These are phyloP conservation scores for Acrocyrtus sp. DNA, from an alignment of 2,888 invertebrate species.

Conservation along the genomic window DNA sequence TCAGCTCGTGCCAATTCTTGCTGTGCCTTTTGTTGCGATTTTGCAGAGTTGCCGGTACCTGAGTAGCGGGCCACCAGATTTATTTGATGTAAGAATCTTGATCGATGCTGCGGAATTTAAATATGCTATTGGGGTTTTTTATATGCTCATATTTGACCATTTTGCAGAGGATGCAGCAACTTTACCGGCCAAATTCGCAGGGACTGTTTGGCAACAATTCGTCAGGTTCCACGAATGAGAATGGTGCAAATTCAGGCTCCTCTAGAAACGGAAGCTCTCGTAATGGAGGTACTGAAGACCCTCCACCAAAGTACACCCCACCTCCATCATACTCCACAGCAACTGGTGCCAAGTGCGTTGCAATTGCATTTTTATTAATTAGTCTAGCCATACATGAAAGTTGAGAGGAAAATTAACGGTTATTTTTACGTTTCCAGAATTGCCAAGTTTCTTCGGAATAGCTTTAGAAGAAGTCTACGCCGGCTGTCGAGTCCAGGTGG, in stretches of 20 bases:
- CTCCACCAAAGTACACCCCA: conserved; percentile 92
- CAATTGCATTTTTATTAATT: not conserved
- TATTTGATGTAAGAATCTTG: conserved; percentile 78
- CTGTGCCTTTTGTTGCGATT: conserved; percentile 78
- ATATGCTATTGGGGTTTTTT: not conserved
- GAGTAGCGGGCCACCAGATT: conserved; percentile 82
- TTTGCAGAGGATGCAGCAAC: conserved; percentile 81
- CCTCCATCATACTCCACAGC: conserved; percentile 93
- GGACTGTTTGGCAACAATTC: conserved; percentile 53
- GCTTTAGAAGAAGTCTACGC: conserved; percentile 81
- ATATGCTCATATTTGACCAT: too few species aligned
- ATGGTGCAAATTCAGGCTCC: conserved; percentile 40
- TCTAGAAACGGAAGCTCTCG: conserved; percentile 34
- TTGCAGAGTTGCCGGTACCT: conserved; percentile 81
- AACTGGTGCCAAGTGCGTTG: conserved; percentile 76
- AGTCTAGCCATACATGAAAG: not conserved
- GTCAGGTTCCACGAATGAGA: conserved; percentile 47
- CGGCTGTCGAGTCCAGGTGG: conserved; percentile 68
- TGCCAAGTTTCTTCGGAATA: conserved; percentile 79
- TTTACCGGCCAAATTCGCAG: conserved; percentile 77
- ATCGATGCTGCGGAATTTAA: not conserved
- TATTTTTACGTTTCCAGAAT: conserved; percentile 68
- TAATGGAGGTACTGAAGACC: conserved; percentile 72
- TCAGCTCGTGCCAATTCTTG: conserved; percentile 81
- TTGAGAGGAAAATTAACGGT: too few species aligned